Base-by-base conservation (phyloP, 2,888 invertebrate genomes). In the Volucella inanis region DNA sequence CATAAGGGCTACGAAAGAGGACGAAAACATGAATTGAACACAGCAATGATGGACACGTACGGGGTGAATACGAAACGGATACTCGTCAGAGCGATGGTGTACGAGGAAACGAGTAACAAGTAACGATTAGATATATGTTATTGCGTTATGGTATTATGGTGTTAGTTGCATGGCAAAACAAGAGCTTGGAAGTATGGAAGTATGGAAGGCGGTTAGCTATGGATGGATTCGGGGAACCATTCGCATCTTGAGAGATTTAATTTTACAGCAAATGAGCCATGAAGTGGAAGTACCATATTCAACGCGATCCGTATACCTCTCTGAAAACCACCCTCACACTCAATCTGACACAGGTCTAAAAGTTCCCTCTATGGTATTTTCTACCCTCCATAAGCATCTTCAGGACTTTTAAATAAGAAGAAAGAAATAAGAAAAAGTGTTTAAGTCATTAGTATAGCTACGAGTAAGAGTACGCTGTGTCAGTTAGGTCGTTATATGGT, bases 221-320 rank as follows among this genome's bases (percentile, higher is more conserved):
- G 50, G 18, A 41, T 43, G 43, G 38, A 8, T 10, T 18, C 70
- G 65, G 78, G 78, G 71, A 78, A 78, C 71, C 45, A 43, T 57
- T 72, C 65, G 59, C 59, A 79, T 79, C 79, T 72, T 65, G 79
- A 52, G 50, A 59, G 65, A 79, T 79, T 79, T 79, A 79, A 79
- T 79, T 79, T 79, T 65, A 59, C 61, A 79, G 38, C 47, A 72
- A 79, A 72, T 79, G 65, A 79, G 79, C 50, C 65, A 72, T 79
- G 72, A 79, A 65, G 45, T 65, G 77, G 70, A 78, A 77, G 61
- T 70, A n/a, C n/a, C n/a, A n/a, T n/a, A 11, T 70, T 77, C 62
- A 61, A 76, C 43, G 50, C 76, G 55, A 65, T 75, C 41, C 18
- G 38, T 39, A 52, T 39, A 15, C 67, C 12, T 4, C 43, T 50